phyloP scores from a whole-genome alignment of 2,797 vertebrate genomes.

The Melanitta fusca region DNA sequence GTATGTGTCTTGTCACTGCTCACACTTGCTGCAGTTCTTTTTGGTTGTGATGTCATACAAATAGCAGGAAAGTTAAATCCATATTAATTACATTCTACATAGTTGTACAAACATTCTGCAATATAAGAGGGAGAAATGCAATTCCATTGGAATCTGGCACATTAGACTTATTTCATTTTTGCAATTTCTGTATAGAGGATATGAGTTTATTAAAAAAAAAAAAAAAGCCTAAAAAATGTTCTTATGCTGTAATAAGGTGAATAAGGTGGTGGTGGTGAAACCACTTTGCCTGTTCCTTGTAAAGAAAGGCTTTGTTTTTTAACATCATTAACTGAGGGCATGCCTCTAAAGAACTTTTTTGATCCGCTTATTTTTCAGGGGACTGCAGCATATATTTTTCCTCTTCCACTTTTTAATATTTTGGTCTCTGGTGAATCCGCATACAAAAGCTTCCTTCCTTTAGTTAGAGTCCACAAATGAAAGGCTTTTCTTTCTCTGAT shows the following conservation, averaged over 20 bases:
- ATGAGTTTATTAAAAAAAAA: background rate
- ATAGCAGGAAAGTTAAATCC: background rate
- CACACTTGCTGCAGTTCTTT: background rate
- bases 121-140: background rate
- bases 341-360: constrained; percentile 61
- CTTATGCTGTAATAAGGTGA: background rate
- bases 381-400: constrained; percentile 78
- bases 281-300: background rate
- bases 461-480: constrained; percentile 81
- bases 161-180: background rate
- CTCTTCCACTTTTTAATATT: constrained; percentile 83
- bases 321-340: background rate
- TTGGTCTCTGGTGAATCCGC: constrained; percentile 78
- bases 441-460: constrained; percentile 84
- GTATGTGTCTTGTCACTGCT: background rate
- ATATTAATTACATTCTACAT: background rate
- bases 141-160: background rate
- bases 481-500: constrained; percentile 83
- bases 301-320: constrained; percentile 38
- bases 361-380: constrained; percentile 58
- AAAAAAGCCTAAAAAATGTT: background rate
- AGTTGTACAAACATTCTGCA: background rate
- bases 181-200: background rate
- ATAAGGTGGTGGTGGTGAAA: background rate
- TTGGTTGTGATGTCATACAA: background rate